phyloP scores from a whole-genome alignment of 2,888 invertebrate species.

The Gerris lacustris region DNA sequence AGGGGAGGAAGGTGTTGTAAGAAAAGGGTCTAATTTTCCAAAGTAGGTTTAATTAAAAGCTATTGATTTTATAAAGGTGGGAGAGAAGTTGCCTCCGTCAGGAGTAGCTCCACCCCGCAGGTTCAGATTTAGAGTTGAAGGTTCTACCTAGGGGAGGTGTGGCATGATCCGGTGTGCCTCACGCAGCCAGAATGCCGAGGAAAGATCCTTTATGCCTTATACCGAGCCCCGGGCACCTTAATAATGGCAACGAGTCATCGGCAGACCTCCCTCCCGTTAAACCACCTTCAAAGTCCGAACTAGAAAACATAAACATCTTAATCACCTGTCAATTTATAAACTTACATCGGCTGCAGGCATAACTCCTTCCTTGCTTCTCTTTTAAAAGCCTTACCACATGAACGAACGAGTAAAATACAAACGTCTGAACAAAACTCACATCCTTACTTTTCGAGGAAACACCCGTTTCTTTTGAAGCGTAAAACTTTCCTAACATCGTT shows the following conservation, averaged over 20 bases:
- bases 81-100: neutral
- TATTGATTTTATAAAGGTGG: slow-evolving; percentile 3
- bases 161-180: neutral
- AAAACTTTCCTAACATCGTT: no score
- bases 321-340: slow-evolving; percentile 2
- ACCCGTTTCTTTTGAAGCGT: no score
- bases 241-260: no score
- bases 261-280: neutral
- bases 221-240: no score
- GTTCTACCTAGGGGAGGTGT: neutral
- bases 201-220: no score
- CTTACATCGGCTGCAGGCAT: neutral
- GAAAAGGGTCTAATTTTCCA: neutral
- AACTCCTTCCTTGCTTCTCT: no score
- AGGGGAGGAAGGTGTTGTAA: no score
- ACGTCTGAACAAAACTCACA: no score
- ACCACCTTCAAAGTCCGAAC: neutral
- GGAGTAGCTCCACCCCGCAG: neutral
- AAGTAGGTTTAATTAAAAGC: slow-evolving; percentile 5
- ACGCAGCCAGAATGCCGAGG: no score
- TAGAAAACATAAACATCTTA: neutral
- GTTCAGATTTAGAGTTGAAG: neutral
- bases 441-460: no score
- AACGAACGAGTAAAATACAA: no score
- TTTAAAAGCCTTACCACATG: no score